Conservation (phyloP, 2,797 vertebrate species). For the Sphenodon punctatus region DNA sequence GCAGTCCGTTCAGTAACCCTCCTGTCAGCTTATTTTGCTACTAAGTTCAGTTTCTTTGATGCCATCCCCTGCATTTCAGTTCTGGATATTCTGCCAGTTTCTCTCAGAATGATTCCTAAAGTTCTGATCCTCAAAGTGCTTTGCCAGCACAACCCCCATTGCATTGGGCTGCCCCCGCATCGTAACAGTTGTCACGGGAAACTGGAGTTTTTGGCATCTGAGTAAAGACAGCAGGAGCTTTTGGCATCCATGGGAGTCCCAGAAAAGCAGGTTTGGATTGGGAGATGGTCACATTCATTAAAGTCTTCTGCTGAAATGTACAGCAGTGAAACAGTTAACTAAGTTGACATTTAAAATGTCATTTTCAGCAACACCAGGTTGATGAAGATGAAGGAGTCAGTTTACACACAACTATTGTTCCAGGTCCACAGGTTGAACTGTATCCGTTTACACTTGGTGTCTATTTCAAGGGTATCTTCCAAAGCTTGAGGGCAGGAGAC, state of each 20-base stretch:
- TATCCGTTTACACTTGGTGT: accelerated
- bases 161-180: too few relatives aligned
- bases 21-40: too few relatives aligned
- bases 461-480: not conserved
- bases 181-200: not conserved
- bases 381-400: not conserved
- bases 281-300: not conserved
- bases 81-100: not conserved
- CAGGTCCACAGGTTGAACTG: not conserved
- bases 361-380: not conserved
- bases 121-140: too few relatives aligned
- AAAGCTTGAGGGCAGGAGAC: too few relatives aligned
- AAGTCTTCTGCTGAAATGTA: not conserved
- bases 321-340: not conserved
- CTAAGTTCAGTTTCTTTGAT: not conserved
- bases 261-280: not conserved
- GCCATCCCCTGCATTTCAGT: not conserved
- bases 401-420: accelerated
- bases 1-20: not conserved
- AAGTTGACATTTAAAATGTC: not conserved
- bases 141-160: too few relatives aligned
- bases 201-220: not conserved
- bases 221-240: accelerated
- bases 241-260: not conserved
- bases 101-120: too few relatives aligned